Conservation (phyloP, 2,113 vertebrate genomes). For the Tetrao urogallus region DNA sequence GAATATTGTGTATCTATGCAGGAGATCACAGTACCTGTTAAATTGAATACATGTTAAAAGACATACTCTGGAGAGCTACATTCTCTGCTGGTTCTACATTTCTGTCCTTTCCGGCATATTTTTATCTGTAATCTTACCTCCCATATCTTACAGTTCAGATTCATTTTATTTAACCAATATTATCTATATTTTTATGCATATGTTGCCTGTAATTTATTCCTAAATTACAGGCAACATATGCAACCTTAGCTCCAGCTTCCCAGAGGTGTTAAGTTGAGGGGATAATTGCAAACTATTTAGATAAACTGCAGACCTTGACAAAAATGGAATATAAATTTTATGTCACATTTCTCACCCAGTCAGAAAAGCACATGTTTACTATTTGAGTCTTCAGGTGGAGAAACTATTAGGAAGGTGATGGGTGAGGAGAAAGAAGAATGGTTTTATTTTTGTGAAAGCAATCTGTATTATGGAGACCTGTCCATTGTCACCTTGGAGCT, state of each 20-base stretch:
- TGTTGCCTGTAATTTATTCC: no score
- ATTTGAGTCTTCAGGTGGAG: not conserved
- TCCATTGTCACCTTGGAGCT: not conserved
- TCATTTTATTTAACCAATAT: constrained; percentile 20
- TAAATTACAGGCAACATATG: constrained; percentile 29
- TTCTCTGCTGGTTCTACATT: constrained; percentile 26
- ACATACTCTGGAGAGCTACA: constrained; percentile 16
- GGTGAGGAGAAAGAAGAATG: not conserved
- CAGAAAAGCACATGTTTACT: not conserved
- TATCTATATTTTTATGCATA: constrained; percentile 58
- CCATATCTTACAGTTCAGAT: constrained; percentile 20
- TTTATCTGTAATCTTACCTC: constrained; percentile 65
- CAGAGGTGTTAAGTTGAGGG: not conserved
- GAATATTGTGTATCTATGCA: constrained; percentile 1
- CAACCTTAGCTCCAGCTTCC: constrained; percentile 26
- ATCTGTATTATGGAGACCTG: not conserved
- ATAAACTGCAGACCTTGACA: not conserved
- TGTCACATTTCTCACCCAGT: not conserved
- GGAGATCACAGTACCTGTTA: constrained; percentile 61
- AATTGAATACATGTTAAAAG: constrained; percentile 65
- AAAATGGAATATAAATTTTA: not conserved
- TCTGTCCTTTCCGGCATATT: constrained; percentile 32
- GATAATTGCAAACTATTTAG: constrained; percentile 21
- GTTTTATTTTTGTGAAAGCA: not conserved
- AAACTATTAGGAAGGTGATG: not conserved